These are phyloP conservation scores for Sminthurinus signatus DNA, from an alignment of 1,140 invertebrate genomes.

Conservation along the genomic window DNA sequence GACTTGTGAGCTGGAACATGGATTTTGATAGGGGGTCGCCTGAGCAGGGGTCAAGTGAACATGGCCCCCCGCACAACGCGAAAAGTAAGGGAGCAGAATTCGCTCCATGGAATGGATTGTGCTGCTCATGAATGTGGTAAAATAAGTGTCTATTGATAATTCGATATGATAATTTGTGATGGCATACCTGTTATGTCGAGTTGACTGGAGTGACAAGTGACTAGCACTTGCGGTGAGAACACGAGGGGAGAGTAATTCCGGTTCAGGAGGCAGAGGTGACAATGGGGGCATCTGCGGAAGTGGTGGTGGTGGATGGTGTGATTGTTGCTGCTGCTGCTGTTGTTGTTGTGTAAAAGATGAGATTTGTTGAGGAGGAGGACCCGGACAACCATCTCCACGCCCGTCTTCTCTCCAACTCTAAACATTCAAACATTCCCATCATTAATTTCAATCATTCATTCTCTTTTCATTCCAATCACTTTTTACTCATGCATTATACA, in stretches of 20 bases:
- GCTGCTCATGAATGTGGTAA: too few relatives aligned
- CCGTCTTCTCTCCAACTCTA: conserved; percentile 41
- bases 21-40: too few relatives aligned
- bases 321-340: conserved; percentile 5
- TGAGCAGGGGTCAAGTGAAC: too few relatives aligned
- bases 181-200: conserved; percentile 41
- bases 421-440: background rate
- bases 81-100: too few relatives aligned
- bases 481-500: too few relatives aligned
- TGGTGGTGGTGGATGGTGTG: conserved; percentile 21
- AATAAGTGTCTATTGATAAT: too few relatives aligned
- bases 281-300: conserved; percentile 33
- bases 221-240: conserved; percentile 37
- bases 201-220: conserved; percentile 40
- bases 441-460: too few relatives aligned
- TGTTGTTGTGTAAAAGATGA: conserved; percentile 18
- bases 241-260: conserved; percentile 39
- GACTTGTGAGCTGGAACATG: too few relatives aligned
- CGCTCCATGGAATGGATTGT: too few relatives aligned
- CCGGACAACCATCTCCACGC: conserved; percentile 36
- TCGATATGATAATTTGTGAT: too few relatives aligned
- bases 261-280: conserved; percentile 32
- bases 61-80: too few relatives aligned
- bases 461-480: too few relatives aligned
- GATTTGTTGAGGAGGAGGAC: conserved; percentile 18